Percentiles rank a stretch among this genome's conserved stretches.
These are phyloP conservation scores for Panopea generosa DNA, from an alignment of 2,888 invertebrate species.

Conservation along the genomic window DNA sequence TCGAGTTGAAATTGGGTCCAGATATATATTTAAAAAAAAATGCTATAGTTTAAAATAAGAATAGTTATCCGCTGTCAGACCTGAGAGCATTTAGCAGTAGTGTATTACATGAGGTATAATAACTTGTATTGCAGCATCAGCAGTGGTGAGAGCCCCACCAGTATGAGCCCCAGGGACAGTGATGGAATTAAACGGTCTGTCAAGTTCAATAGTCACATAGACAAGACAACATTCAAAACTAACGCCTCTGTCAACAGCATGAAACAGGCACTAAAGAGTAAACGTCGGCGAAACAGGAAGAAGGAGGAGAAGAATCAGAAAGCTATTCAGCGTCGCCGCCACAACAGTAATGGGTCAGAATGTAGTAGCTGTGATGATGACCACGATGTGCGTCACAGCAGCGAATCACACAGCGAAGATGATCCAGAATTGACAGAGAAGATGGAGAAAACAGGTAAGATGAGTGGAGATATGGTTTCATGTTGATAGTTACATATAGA, in stretches of 20 bases:
- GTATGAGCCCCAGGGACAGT: constrained; percentile 64
- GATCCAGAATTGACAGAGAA: constrained; percentile 45
- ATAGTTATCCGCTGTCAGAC: no score
- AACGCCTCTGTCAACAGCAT: constrained; percentile 80
- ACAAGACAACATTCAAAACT: constrained; percentile 79
- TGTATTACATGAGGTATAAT: no score
- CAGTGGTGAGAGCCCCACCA: constrained; percentile 51
- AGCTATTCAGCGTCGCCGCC: constrained; percentile 56
- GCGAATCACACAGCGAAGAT: constrained; percentile 70
- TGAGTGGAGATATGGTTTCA: neutral
- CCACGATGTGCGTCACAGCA: constrained; percentile 51
- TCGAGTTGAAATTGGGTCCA: no score
- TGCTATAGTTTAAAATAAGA: no score
- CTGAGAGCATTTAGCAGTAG: no score
- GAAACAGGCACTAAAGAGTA: constrained; percentile 82
- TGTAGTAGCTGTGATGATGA: constrained; percentile 73
- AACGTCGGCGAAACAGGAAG: constrained; percentile 77
- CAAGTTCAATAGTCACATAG: constrained; percentile 82
- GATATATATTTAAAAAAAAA: no score
- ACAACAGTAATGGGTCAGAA: constrained; percentile 73
- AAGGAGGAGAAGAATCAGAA: constrained; percentile 75
- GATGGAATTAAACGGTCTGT: constrained; percentile 78
- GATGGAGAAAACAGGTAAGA: constrained; percentile 41
- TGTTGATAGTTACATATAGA: neutral
- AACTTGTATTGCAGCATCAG: neutral